A percentile compares a stretch with the other conserved stretches of the same genome.
phyloP scores from a whole-genome alignment of 64 coral and sea anemone species.

The Stichodactyla mertensii region DNA sequence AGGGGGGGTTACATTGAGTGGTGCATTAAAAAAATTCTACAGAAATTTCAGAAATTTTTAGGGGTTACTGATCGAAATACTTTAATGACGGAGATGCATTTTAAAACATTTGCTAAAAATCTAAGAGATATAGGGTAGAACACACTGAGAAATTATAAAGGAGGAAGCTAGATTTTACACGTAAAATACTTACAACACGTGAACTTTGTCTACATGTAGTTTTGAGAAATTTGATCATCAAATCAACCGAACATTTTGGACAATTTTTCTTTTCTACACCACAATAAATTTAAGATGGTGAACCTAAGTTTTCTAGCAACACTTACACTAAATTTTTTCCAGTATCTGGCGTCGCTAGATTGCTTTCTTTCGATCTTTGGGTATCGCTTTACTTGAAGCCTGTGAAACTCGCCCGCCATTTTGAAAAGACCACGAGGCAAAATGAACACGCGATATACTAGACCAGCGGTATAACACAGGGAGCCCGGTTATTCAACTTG shows the following conservation, averaged over 20 bases:
- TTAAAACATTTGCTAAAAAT: background rate
- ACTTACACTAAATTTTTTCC: conserved; percentile 94
- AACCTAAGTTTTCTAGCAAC: background rate
- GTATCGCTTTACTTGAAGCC: conserved; percentile 63
- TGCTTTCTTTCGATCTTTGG: conserved; percentile 73
- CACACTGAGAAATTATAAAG: background rate
- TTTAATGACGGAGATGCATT: background rate
- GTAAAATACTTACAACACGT: background rate
- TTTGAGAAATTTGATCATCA: background rate
- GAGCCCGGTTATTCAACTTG: background rate
- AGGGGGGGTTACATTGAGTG: no score
- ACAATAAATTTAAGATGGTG: background rate
- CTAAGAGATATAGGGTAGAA: background rate
- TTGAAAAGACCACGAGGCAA: conserved; percentile 20
- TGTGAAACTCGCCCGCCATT: conserved; percentile 79
- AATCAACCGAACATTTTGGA: background rate
- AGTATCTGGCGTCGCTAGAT: conserved; percentile 81
- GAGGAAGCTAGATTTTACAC: background rate
- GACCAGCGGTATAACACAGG: background rate
- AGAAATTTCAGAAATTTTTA: no score
- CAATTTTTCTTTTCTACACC: background rate
- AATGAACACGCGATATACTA: background rate
- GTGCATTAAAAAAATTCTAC: no score
- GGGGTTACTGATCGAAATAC: background rate
- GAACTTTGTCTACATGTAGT: background rate